Percentiles rank a stretch among this genome's conserved stretches.
These are phyloP conservation scores for Drosophila neonasuta DNA, from an alignment of 2,888 invertebrate genomes.

Conservation along the genomic window DNA sequence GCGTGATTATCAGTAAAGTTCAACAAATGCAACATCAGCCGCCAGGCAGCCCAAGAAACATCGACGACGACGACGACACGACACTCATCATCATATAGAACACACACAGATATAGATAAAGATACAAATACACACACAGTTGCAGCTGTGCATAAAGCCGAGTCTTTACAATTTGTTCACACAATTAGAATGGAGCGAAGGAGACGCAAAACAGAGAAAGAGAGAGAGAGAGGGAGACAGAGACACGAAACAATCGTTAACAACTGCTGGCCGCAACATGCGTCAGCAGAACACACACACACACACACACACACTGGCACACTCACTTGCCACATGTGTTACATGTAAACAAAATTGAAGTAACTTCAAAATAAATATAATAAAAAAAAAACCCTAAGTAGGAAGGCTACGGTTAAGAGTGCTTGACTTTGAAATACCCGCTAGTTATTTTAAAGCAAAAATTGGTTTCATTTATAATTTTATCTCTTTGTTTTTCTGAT, in stretches of 20 bases:
- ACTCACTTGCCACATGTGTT: slow-evolving; percentile 2
- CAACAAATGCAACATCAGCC: slow-evolving; percentile 53
- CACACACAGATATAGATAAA: slow-evolving; percentile 1
- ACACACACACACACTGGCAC: slow-evolving; percentile 20
- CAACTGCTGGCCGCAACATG: slow-evolving; percentile 49
- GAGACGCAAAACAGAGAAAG: background rate
- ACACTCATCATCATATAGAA: slow-evolving; percentile 50
- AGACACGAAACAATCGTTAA: slow-evolving; percentile 36
- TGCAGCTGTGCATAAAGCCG: background rate
- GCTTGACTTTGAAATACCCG: slow-evolving; percentile 6
- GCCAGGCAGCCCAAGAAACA: slow-evolving; percentile 25
- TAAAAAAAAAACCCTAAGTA: background rate
- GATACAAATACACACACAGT: background rate
- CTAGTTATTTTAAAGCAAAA: background rate
- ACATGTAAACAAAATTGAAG: slow-evolving; percentile 46
- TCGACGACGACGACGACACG: slow-evolving; percentile 26
- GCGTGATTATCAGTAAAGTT: slow-evolving; percentile 70
- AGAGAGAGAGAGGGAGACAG: background rate
- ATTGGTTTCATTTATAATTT: no score
- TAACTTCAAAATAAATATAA: slow-evolving; percentile 29
- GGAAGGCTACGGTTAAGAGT: background rate
- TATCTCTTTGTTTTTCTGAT: no score
- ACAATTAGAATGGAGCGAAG: slow-evolving; percentile 54
- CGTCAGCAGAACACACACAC: slow-evolving; percentile 38
- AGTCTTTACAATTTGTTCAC: slow-evolving; percentile 54